Conservation (phyloP, 2,797 vertebrate species). For the Melopsittacus undulatus region DNA sequence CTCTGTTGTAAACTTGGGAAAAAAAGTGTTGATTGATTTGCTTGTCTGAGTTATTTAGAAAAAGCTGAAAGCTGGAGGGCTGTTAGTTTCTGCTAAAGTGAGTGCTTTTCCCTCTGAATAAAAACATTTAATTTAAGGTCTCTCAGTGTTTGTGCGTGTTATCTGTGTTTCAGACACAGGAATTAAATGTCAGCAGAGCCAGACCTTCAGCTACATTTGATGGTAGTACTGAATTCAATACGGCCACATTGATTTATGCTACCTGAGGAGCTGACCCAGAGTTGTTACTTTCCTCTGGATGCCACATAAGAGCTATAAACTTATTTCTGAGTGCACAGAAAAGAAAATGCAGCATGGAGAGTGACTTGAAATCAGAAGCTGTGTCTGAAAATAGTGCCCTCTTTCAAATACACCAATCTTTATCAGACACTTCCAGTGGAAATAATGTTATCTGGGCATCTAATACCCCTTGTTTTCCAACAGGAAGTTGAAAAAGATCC, state of each 20-base stretch:
- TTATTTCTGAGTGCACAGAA: neutral
- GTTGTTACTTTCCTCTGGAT: constrained; percentile 8
- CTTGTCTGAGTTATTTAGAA: constrained; percentile 38
- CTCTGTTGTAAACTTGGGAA: constrained; percentile 7
- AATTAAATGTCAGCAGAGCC: constrained; percentile 44
- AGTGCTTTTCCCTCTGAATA: constrained; percentile 7
- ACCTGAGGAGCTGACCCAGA: constrained; percentile 18
- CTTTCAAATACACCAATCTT: neutral
- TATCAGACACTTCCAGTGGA: neutral
- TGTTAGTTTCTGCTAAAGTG: constrained; percentile 34
- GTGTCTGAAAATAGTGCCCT: neutral
- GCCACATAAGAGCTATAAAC: neutral
- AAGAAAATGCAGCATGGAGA: neutral
- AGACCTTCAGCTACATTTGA: neutral
- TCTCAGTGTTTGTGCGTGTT: neutral
- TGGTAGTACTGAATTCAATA: neutral
- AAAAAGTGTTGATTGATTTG: constrained; percentile 54
- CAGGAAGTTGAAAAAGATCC: neutral
- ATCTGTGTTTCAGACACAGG: neutral
- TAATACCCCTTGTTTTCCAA: neutral
- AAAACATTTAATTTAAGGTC: constrained; percentile 42
- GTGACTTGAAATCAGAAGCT: neutral
- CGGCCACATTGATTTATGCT: neutral
- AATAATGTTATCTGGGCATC: neutral
- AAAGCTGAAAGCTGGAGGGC: constrained; percentile 19